Conservation (phyloP, 2,113 vertebrate genomes). For the Morone chrysops region DNA sequence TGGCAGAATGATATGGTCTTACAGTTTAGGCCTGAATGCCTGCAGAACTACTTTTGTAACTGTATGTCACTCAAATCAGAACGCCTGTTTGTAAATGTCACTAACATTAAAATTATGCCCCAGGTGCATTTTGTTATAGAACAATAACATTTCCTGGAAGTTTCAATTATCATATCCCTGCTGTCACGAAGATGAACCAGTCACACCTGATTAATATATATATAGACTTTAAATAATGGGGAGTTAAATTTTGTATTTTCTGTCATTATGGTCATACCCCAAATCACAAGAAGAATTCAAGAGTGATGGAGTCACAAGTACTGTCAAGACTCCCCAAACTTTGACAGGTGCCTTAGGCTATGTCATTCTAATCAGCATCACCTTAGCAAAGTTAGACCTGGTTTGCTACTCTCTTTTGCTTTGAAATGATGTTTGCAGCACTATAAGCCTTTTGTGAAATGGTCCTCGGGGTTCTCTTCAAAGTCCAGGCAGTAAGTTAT, state of each 20-base stretch:
- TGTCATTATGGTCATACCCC: not conserved
- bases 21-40: not conserved
- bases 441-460: conserved; percentile 47
- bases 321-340: conserved; percentile 25
- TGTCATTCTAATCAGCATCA: conserved; percentile 53
- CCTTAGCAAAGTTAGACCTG: conserved; percentile 35
- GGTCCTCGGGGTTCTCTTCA: conserved; percentile 35
- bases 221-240: not conserved
- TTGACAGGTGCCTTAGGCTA: conserved; percentile 45
- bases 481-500: conserved; percentile 52
- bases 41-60: not conserved
- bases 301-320: conserved; percentile 9
- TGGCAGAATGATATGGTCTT: not conserved
- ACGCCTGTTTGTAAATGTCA: conserved; percentile 15
- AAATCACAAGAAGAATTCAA: not conserved
- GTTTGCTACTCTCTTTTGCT: conserved; percentile 20
- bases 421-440: conserved; percentile 34
- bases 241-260: not conserved
- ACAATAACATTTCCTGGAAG: conserved; percentile 27
- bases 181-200: not conserved
- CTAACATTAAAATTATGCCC: not conserved
- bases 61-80: not conserved
- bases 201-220: not conserved
- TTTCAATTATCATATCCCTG: conserved; percentile 12
- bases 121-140: not conserved